Evolutionary conservation across 2,113 vertebrate species (phyloP).

Genomic region (Callocephalon fimbriatum): DNA sequence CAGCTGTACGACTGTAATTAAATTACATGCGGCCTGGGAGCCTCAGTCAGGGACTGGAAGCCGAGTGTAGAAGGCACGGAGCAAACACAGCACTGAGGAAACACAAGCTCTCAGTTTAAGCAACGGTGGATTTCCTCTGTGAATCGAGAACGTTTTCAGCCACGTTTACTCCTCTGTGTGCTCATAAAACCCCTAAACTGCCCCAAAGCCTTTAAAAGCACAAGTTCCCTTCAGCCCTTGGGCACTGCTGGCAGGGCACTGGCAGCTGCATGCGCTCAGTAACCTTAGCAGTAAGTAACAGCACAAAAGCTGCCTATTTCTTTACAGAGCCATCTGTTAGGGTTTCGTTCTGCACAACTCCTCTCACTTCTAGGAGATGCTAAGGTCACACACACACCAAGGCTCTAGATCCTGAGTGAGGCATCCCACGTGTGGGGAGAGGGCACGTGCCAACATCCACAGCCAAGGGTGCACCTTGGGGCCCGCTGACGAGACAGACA

Average conservation of each 20-base stretch:
- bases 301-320: not conserved
- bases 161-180: fast-evolving
- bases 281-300: not conserved
- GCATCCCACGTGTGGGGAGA: fast-evolving
- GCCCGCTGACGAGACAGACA: fast-evolving
- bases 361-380: not conserved
- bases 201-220: not conserved
- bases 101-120: not conserved
- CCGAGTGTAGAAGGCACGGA: fast-evolving
- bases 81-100: not conserved
- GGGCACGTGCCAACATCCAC: fast-evolving
- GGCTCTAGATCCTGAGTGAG: not conserved
- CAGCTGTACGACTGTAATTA: not conserved
- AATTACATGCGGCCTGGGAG: not conserved
- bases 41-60: not conserved
- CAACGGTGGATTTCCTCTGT: fast-evolving
- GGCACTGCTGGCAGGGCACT: fast-evolving
- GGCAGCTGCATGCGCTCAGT: fast-evolving
- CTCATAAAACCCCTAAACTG: not conserved
- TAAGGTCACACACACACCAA: fast-evolving
- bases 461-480: fast-evolving
- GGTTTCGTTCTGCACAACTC: fast-evolving
- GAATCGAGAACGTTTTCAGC: fast-evolving
- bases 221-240: fast-evolving
- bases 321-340: not conserved